Base-by-base conservation (phyloP, 1,140 invertebrate species). In the Druon quercuslanigerum region DNA sequence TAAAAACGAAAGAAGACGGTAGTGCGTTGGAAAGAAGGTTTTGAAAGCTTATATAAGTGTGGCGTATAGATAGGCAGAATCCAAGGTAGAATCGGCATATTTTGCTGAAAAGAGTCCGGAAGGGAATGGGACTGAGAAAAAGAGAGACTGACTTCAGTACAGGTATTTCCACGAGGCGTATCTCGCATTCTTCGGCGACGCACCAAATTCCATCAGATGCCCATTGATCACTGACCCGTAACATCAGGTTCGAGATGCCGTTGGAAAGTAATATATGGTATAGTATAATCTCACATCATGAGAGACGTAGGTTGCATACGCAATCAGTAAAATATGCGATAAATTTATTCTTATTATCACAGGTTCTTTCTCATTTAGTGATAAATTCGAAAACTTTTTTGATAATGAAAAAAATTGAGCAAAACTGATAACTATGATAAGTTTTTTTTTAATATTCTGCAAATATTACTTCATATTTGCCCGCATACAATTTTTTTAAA, bases 131-230 rank as follows among this genome's bases (percentile, higher is more conserved):
- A 40, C 57, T 66, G 60, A 66, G 60, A 66, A 66, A 66, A 66
- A 66, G 60, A 66, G 16, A 66, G 60, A 66, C 25, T 66, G 33
- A 66, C 14, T 66, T 66, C 25, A 16, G 33, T 66, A 12, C 25
- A 66, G 60, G 60, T 66, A 66, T 66, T 66, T 66, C 60, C 60
- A 66, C 60, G 40, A 66, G 60, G 60, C 60, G 60, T 66, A 66
- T n/a, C 60, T 66, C 60, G 25, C 60, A 66, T 66, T 46, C 60
- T 66, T 66, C n/a, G 8, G 25, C 60, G 60, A 66, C 60, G 60
- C 60, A 66, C 60, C 60, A 66, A 66, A 66, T 66, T 66, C 60
- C 60, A 66, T 25, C 60, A 66, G 60, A 66, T 66, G 46, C 60
- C 60, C 60, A 66, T 66, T 66, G 60, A 66, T 66, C 60, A 33